Evolutionary conservation across 1,140 invertebrate genomes (phyloP), one percentile per base, ranked within the genome.

Genomic region (Palaemon carinicauda): DNA sequence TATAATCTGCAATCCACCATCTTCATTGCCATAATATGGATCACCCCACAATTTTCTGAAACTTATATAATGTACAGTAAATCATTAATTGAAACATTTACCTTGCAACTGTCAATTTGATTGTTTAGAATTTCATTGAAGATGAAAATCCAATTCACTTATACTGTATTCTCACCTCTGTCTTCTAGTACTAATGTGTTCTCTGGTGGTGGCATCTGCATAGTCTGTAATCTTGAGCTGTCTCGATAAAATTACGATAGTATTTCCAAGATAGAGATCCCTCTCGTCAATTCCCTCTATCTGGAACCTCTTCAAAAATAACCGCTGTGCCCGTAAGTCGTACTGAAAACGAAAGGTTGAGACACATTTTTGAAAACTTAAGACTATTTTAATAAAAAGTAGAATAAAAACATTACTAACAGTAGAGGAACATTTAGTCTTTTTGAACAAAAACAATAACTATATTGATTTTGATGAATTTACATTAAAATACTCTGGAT

Each of bases 181-280:
- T 19, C 86, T 89, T 24, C 41, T 83, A 69, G 53, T 33, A 21
- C 29, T 80, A 21, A 89, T 77, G 3, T 74, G 53, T 60, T 87
- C 41, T 31, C 88, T 54, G 21, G 89, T 89, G 33, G 54, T 74
- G 19, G 78, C 94, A 92, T 97, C 95, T 3, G 94, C 96, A 92
- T 95, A 97, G 91, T 95, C 95, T 33, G 94, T 93, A 78, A 97
- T 94, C 90, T 94, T 95, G 56, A 97, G 94, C 88, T 95, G 93
- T 65, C 96, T 92, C 9, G 95, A 95, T 90, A 96, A 94, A 89
- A 98, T 94, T 87, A 94, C 95, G 4, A 97, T 92, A 24, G 94
- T 94, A 82, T 94, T 94, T 12, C 96, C 96, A 73, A 97, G 92
- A 90, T 94, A 96, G 90, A 98, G 94, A 91, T 95, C 94, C 33